phyloP scores from a whole-genome alignment of 2,888 invertebrate species.

The Apocheima hispidaria region DNA sequence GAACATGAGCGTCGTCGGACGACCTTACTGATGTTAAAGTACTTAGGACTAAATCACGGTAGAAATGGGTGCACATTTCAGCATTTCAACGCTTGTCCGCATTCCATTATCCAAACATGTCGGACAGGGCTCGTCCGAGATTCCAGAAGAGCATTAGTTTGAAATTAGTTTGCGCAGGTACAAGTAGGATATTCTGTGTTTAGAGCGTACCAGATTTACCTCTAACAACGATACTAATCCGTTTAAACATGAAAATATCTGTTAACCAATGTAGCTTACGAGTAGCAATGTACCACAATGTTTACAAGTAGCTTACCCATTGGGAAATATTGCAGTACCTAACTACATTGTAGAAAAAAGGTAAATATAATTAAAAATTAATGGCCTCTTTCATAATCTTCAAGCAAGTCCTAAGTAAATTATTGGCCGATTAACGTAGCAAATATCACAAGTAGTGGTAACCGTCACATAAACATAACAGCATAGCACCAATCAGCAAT shows the following conservation, averaged over 20 bases:
- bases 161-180: constrained; percentile 29
- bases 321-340: not conserved
- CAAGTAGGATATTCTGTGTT: not conserved
- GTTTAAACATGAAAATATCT: constrained; percentile 2
- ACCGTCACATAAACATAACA: too few species aligned
- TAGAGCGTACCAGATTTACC: not conserved
- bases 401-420: too few species aligned
- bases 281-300: not conserved
- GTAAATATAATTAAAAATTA: too few species aligned
- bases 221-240: constrained; percentile 19
- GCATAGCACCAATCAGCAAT: too few species aligned
- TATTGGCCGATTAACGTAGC: too few species aligned
- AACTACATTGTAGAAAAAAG: too few species aligned
- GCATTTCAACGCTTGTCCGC: constrained; percentile 15
- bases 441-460: too few species aligned
- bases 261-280: not conserved
- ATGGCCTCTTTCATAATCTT: too few species aligned
- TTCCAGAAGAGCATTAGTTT: constrained; percentile 25
- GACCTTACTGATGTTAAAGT: not conserved
- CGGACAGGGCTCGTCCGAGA: constrained; percentile 18
- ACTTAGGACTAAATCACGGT: constrained; percentile 3
- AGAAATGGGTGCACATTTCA: constrained; percentile 17
- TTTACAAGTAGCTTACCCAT: not conserved
- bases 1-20: too few species aligned
- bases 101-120: constrained; percentile 31